phyloP scores from a whole-genome alignment of 2,797 vertebrate genomes.

The Coracias cyanogaster region DNA sequence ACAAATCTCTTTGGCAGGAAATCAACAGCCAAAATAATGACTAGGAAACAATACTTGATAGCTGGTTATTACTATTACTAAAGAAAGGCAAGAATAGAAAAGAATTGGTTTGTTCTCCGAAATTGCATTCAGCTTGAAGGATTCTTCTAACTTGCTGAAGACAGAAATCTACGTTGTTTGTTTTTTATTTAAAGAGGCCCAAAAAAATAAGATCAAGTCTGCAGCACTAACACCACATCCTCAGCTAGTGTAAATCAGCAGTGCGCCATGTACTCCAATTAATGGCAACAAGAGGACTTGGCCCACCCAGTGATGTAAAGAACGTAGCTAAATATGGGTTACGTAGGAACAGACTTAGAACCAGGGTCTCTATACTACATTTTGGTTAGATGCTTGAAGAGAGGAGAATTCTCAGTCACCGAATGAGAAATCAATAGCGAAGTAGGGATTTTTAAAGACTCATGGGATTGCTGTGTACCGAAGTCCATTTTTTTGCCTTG shows the following conservation, averaged over 20 bases:
- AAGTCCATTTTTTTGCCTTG: neutral
- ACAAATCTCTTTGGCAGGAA: constrained; percentile 71
- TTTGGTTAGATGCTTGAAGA: neutral
- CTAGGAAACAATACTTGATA: constrained; percentile 68
- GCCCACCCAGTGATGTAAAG: neutral
- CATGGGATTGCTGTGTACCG: neutral
- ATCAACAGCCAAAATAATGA: constrained; percentile 67
- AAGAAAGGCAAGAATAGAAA: constrained; percentile 61
- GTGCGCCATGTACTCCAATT: neutral
- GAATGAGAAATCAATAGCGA: neutral
- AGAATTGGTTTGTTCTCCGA: constrained; percentile 56
- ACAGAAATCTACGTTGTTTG: neutral
- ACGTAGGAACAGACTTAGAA: neutral
- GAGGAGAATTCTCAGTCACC: neutral
- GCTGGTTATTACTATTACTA: constrained; percentile 63
- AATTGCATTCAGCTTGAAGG: constrained; percentile 43
- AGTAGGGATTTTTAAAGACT: neutral
- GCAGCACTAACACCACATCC: neutral
- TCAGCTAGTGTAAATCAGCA: neutral
- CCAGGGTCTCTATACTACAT: neutral
- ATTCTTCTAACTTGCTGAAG: constrained; percentile 33
- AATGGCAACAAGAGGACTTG: neutral
- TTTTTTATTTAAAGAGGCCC: neutral
- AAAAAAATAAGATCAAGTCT: neutral
- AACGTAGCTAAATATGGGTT: neutral